A percentile compares a stretch with the other conserved stretches of the same genome.
Evolutionary conservation across 2,113 vertebrate species (phyloP).

Genomic region (Indicator indicator): DNA sequence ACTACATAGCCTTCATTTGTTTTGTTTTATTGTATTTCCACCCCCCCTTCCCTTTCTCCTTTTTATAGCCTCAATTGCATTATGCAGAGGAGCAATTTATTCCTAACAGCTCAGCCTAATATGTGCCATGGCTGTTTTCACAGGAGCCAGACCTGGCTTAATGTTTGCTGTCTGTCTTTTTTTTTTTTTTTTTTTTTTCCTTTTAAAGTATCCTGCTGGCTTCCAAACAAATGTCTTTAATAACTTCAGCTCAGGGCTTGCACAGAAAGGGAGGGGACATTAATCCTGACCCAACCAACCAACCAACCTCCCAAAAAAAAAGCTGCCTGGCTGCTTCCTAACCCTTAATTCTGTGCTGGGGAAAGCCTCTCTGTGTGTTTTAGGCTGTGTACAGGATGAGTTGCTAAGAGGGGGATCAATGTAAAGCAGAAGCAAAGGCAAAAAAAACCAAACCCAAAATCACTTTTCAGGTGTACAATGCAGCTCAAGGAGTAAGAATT

Average conservation of each 20-base stretch:
- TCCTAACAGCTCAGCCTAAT: neutral
- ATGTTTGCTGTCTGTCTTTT: neutral
- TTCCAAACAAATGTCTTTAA: neutral
- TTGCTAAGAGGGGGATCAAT: slow-evolving; percentile 11
- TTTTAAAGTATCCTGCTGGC: neutral
- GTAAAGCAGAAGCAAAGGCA: neutral
- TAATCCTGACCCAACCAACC: neutral
- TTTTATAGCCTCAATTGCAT: neutral
- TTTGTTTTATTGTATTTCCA: neutral
- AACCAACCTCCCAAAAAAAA: neutral
- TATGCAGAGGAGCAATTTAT: neutral
- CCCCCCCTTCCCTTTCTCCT: neutral
- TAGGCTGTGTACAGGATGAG: neutral
- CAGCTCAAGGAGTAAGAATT: slow-evolving; percentile 14
- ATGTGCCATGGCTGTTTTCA: neutral
- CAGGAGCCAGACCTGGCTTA: neutral
- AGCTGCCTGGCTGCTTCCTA: neutral
- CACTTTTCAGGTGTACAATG: neutral
- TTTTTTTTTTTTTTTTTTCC: neutral
- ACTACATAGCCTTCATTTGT: neutral
- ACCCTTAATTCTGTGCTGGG: neutral
- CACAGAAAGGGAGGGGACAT: neutral
- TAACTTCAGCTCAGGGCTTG: neutral
- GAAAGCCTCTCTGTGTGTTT: neutral
- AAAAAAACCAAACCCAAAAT: neutral